A percentile compares a stretch with the other conserved stretches of the same genome.
Conservation (phyloP, 2,888 invertebrate genomes). For the Drosophila atroscutellata region DNA sequence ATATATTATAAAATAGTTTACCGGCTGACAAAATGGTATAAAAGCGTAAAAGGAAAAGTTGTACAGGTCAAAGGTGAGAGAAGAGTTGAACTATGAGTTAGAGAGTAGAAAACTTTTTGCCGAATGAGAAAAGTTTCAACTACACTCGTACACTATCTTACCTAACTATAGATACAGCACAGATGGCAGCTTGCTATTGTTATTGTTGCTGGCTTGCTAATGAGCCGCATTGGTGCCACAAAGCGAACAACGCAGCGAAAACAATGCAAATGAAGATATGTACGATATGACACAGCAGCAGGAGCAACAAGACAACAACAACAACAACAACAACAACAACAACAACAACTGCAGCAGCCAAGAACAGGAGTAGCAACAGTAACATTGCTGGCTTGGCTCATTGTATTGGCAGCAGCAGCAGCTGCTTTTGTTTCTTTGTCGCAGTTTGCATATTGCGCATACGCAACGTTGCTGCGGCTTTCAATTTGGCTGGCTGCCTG, state of each 20-base stretch:
- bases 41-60: slow-evolving; percentile 39
- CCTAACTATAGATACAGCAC: slow-evolving; percentile 2
- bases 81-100: slow-evolving; percentile 13
- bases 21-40: slow-evolving; percentile 35
- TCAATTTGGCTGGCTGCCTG: slow-evolving; percentile 46
- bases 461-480: slow-evolving; percentile 66
- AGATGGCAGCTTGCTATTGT: not conserved
- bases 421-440: slow-evolving; percentile 38
- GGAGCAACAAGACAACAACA: slow-evolving; percentile 8
- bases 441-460: slow-evolving; percentile 64
- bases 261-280: slow-evolving; percentile 58
- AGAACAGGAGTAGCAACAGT: slow-evolving; percentile 10
- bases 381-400: slow-evolving; percentile 30
- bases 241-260: slow-evolving; percentile 18
- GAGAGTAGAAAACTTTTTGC: slow-evolving; percentile 24
- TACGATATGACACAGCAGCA: slow-evolving; percentile 38
- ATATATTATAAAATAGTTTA: slow-evolving; percentile 67
- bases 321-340: slow-evolving; percentile 10
- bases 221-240: slow-evolving; percentile 41
- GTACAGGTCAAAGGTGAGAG: slow-evolving; percentile 55
- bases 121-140: slow-evolving; percentile 37
- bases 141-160: not conserved
- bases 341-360: slow-evolving; percentile 15
- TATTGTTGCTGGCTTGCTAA: slow-evolving; percentile 39
- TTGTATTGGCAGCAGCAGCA: slow-evolving; percentile 54